Conservation (phyloP, 2,888 invertebrate species). For the Leptopterna dolabrata region DNA sequence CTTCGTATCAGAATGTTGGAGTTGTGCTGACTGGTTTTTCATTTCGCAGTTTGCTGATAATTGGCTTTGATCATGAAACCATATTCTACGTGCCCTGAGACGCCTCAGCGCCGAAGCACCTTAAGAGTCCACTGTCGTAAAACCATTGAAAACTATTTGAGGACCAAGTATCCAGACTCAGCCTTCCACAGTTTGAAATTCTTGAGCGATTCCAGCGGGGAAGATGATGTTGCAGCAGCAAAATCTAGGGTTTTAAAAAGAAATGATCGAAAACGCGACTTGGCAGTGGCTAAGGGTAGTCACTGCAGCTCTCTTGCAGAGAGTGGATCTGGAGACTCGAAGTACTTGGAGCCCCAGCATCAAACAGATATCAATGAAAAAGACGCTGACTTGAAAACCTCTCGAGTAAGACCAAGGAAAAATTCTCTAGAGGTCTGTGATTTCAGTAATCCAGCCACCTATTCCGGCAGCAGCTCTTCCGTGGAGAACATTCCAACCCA, state of each 20-base stretch:
- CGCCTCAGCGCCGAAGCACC: not conserved
- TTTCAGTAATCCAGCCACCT: no score
- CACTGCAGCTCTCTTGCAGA: not conserved
- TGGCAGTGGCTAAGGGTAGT: not conserved
- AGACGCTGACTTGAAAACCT: no score
- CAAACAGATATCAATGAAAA: no score
- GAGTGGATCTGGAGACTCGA: not conserved
- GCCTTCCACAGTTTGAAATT: not conserved
- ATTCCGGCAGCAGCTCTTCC: no score
- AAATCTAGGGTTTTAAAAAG: not conserved
- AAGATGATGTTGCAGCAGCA: not conserved
- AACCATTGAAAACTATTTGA: not conserved
- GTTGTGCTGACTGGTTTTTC: not conserved
- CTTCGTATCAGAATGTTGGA: no score
- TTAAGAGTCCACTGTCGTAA: not conserved
- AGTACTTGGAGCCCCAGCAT: no score
- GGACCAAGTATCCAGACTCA: not conserved
- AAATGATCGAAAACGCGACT: no score
- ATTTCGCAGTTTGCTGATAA: not conserved
- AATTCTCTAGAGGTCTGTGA: no score
- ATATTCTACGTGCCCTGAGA: not conserved
- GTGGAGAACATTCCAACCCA: no score
- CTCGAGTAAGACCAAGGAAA: no score
- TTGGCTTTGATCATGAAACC: not conserved
- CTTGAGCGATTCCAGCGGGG: not conserved